These are phyloP conservation scores for Pogonophryne albipinna DNA, from an alignment of 2,797 vertebrate genomes.

Conservation along the genomic window DNA sequence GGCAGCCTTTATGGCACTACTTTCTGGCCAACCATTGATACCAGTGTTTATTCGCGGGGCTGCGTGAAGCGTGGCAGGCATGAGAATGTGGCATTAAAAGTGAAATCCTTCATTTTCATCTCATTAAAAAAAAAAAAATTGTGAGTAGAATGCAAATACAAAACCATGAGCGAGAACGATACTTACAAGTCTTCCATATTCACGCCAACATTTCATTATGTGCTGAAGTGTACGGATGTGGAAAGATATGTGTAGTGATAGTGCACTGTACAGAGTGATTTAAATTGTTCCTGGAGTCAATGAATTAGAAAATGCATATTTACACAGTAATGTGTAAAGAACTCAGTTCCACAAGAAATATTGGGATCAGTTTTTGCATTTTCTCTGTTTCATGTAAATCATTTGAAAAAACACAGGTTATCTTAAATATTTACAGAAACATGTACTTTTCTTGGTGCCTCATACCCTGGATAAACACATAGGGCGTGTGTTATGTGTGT, in stretches of 20 bases:
- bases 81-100: constrained; percentile 87
- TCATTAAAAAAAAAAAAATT: constrained; percentile 83
- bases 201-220: constrained; percentile 55
- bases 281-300: constrained; percentile 49
- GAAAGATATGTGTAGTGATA: constrained; percentile 34
- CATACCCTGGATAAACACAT: constrained; percentile 31
- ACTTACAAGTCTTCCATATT: constrained; percentile 55
- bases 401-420: constrained; percentile 15
- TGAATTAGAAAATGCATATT: constrained; percentile 31
- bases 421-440: constrained; percentile 6
- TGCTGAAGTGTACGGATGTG: constrained; percentile 54
- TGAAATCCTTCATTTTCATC: constrained; percentile 90
- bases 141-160: constrained; percentile 83
- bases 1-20: constrained; percentile 81
- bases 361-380: not conserved
- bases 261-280: constrained; percentile 33
- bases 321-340: constrained; percentile 21
- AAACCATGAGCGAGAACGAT: constrained; percentile 59
- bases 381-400: constrained; percentile 8
- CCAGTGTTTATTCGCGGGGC: constrained; percentile 87
- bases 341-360: too few relatives aligned
- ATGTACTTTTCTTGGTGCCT: constrained; percentile 21
- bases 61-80: constrained; percentile 84
- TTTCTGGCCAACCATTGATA: constrained; percentile 87
- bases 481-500: constrained; percentile 21